A percentile compares a stretch with the other conserved stretches of the same genome.
phyloP scores from a whole-genome alignment of 2,113 vertebrate genomes.

The cat (Felis catus) region F.catus_Fca126_mat1.0 CM031419.1:154073501-154074000 shows the following conservation, averaged over 20 bases:
- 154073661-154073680: background rate
- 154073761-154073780: too few species aligned
- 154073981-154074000: background rate
- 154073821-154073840: too few species aligned
- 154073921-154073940: background rate
- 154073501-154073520: background rate
- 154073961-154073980: background rate
- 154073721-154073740: too few species aligned
- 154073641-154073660: background rate
- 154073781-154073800: too few species aligned
- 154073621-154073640: background rate
- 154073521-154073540: background rate
- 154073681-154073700: background rate
- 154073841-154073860: too few species aligned
- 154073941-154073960: background rate
- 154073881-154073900: too few species aligned
- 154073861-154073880: too few species aligned
- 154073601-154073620: background rate
- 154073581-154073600: background rate
- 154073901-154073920: too few species aligned
- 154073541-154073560: background rate
- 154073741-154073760: background rate
- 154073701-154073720: constrained; percentile 5
- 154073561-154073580: background rate
- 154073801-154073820: too few species aligned